Conservation (phyloP, 2,888 invertebrate genomes). For the Caradrina clavipalpis region DNA sequence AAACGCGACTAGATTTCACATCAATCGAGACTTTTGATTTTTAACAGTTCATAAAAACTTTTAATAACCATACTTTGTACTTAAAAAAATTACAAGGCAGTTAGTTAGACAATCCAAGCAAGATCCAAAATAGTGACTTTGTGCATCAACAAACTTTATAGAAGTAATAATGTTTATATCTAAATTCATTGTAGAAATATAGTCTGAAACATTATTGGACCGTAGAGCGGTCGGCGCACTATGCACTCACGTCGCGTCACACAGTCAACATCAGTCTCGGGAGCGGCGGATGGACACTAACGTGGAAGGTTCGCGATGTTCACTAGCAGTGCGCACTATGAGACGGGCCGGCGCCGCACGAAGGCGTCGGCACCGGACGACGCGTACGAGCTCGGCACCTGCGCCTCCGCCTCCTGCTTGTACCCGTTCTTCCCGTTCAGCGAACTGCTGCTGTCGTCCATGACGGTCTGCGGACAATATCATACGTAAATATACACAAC, state of each 20-base stretch:
- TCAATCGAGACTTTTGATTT: slow-evolving; percentile 61
- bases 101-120: slow-evolving; percentile 75
- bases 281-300: slow-evolving; percentile 55
- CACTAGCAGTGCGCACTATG: slow-evolving; percentile 68
- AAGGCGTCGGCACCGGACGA: slow-evolving; percentile 87
- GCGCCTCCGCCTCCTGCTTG: slow-evolving; percentile 85
- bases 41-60: slow-evolving; percentile 75
- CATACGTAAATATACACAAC: slow-evolving; percentile 28
- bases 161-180: slow-evolving; percentile 59
- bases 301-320: slow-evolving; percentile 62
- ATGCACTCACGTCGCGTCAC: slow-evolving; percentile 32
- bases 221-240: slow-evolving; percentile 37
- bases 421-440: slow-evolving; percentile 84
- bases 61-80: slow-evolving; percentile 79
- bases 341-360: slow-evolving; percentile 81
- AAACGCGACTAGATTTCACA: slow-evolving; percentile 66
- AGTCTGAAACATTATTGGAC: slow-evolving; percentile 57
- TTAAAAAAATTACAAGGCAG: slow-evolving; percentile 82
- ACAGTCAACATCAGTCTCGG: slow-evolving; percentile 59
- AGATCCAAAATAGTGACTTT: slow-evolving; percentile 77
- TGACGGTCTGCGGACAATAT: slow-evolving; percentile 91
- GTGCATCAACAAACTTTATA: slow-evolving; percentile 76
- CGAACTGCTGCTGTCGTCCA: slow-evolving; percentile 84
- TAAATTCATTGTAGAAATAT: slow-evolving; percentile 63
- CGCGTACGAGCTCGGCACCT: slow-evolving; percentile 85